Percentiles rank a stretch among this genome's conserved stretches.
Evolutionary conservation across 92 coral and sea anemone species (phyloP).

Genomic region (Actinernus sp.): DNA sequence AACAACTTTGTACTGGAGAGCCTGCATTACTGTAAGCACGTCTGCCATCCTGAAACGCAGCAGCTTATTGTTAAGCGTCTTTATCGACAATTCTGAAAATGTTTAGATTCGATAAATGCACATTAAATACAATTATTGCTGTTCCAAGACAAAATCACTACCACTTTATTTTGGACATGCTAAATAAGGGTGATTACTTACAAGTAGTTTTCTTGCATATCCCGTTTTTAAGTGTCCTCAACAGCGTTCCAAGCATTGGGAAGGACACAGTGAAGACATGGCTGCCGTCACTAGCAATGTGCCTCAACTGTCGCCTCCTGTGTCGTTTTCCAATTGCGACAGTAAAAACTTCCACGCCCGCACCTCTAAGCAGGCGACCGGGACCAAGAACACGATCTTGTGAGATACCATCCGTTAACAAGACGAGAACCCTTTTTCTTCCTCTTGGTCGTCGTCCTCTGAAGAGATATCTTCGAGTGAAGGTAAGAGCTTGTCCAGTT

Average conservation of each 20-base stretch:
- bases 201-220: too few species aligned
- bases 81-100: too few species aligned
- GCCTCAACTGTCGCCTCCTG: conserved; percentile 41
- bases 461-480: conserved; percentile 37
- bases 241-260: conserved; percentile 34
- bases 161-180: too few species aligned
- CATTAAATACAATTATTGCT: too few species aligned
- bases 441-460: conserved; percentile 14
- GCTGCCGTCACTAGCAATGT: conserved; percentile 68
- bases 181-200: too few species aligned
- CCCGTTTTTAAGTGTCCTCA: conserved; percentile 34
- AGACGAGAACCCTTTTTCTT: conserved; percentile 48
- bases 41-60: too few species aligned
- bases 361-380: conserved; percentile 49
- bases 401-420: conserved; percentile 83
- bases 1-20: too few species aligned
- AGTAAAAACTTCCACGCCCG: conserved; percentile 75
- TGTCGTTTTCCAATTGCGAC: conserved; percentile 67
- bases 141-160: too few species aligned
- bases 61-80: too few species aligned
- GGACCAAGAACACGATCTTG: conserved; percentile 64
- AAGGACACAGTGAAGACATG: conserved; percentile 68
- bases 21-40: too few species aligned
- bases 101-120: too few species aligned
- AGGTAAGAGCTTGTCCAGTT: conserved; percentile 58